Conservation (phyloP, 2,797 vertebrate genomes). For the Pantherophis alleghaniensis region DNA sequence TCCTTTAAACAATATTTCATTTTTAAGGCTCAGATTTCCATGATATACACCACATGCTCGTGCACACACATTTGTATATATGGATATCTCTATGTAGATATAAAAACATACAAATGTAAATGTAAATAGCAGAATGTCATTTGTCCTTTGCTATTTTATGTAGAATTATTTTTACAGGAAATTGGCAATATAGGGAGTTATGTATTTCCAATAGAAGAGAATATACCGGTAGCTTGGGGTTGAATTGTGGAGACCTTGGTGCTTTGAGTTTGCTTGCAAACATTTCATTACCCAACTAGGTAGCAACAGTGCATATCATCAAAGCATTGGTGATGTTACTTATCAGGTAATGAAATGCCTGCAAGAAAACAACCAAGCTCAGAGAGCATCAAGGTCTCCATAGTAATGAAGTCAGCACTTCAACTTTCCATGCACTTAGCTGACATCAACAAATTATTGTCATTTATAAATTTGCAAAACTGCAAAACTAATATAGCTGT, state of each 20-base stretch:
- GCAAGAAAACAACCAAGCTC: not conserved
- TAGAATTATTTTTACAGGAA: not conserved
- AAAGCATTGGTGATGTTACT: not conserved
- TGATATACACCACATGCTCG: not conserved
- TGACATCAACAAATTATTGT: not conserved
- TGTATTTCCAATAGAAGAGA: not conserved
- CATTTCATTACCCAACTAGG: not conserved
- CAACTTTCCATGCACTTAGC: not conserved
- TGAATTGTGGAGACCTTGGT: not conserved
- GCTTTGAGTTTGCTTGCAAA: not conserved
- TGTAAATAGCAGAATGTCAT: not conserved
- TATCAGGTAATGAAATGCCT: not conserved
- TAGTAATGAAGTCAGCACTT: not conserved
- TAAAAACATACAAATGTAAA: not conserved
- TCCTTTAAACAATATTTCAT: not conserved
- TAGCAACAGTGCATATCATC: not conserved
- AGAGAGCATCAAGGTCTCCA: not conserved
- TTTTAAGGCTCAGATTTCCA: not conserved
- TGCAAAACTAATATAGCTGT: not conserved
- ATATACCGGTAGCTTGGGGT: not conserved
- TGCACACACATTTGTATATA: not conserved
- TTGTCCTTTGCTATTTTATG: not conserved
- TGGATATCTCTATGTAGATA: not conserved
- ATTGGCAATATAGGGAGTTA: not conserved
- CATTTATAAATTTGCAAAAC: not conserved